Evolutionary conservation across 2,888 invertebrate species (phyloP), one percentile per base, ranked within the genome.

Genomic region (Lepidocyrtoides sp.): DNA sequence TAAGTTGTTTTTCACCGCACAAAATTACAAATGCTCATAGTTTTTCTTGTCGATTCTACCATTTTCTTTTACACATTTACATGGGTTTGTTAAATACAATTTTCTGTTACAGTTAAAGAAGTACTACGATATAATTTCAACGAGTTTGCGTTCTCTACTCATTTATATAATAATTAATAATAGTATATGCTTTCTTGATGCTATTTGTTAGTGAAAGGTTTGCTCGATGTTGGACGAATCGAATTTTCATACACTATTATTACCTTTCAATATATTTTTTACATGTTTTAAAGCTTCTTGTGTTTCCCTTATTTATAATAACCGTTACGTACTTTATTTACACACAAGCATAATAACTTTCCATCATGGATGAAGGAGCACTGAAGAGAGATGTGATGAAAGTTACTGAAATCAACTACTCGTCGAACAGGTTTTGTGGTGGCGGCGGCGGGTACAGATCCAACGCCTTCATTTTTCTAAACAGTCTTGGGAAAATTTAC

Each of bases 181-280:
- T 48, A 57, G 41, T 44, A 23, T 54, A 41, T 85, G 84, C 57
- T 57, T 60, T 86, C 29, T 63, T 77, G 77, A 77, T 63, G 26
- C 86, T 88, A 88, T 14, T 77, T 20, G 51, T 75, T 77, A 77
- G n/a, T 77, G 77, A 77, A 77, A 77, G 77, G 77, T 79, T 87
- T 63, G 84, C 83, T 83, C 66, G 79, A 69, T 79, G 91, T 69
- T 91, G 91, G 91, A 91, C 91, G 91, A 91, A 91, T 91, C 57
- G 41, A 81, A 36, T 60, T 79, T 57, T 32, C 79, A 79, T 54
- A 79, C 54, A 51, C 54, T 79, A 60, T 51, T 77, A 41, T 12
- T 12, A 36, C 85, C 72, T 91, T 91, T 69, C 91, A 44, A 17
- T 75, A 81, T 20, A 81, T 32, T 26, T 17, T 57, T 81, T 54